Evolutionary conservation across 2,888 invertebrate genomes (phyloP), one percentile per base, ranked within the genome.

Genomic region (Bibio marci): DNA sequence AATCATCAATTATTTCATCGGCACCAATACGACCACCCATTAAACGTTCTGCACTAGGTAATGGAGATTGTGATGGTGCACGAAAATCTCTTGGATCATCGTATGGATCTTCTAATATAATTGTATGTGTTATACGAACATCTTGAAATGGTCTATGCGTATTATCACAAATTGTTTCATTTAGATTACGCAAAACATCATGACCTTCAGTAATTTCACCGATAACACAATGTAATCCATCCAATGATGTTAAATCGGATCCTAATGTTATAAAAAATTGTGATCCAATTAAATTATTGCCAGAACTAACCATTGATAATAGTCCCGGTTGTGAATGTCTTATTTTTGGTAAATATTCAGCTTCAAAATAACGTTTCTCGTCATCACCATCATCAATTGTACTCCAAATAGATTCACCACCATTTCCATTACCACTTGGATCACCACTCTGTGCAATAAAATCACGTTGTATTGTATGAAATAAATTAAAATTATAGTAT

Each of bases 381-480:
- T 22, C 22, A 28, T 80, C 70, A 1, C 78, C 73, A 1, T 94
- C 94, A 58, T 88, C 80, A n/a, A 94, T 57, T 35, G 80, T 65
- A 1, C 83, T 80, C 67, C 78, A 91, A 39, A 95, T 67, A 1
- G 94, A 94, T 56, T 85, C 79, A 19, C 98, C 98, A 4, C 90
- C 92, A 50, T 77, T 75, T 4, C 95, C 87, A 44, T 76, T 79
- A 0, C 91, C 91, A 1, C 81, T 80, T 0, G 97, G 97, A 60
- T 98, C 97, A 3, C 98, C 97, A 27, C 92, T 88, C 67, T 98
- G 98, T 1, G 95, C 97, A 45, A 97, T 87, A 52, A 97, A 92
- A 43, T 88, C 86, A 56, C 78, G 75, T 64, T 91, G 83, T 38
- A 98, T 80, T 0, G 85, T 82, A 57, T 95, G 92, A 55, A 98